These are phyloP conservation scores for Notodonta ziczac DNA, from an alignment of 2,888 invertebrate genomes.

Conservation along the genomic window DNA sequence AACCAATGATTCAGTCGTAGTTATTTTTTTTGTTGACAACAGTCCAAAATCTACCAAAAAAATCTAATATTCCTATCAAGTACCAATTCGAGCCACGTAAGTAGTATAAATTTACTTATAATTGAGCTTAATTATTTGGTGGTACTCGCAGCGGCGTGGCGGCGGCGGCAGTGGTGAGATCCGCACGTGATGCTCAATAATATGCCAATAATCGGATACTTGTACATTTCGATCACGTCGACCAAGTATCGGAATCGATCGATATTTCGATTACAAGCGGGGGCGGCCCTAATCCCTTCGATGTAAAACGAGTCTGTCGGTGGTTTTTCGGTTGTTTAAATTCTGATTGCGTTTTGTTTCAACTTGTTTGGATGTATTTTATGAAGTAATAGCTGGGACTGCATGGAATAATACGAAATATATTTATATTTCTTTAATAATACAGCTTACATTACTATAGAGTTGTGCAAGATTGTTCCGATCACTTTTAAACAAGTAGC, in stretches of 20 bases:
- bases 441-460: no score
- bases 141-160: not conserved
- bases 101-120: slow-evolving; percentile 2
- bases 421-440: no score
- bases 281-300: slow-evolving; percentile 5
- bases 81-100: not conserved
- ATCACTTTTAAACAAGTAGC: no score
- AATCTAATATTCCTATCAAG: not conserved
- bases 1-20: no score
- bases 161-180: not conserved
- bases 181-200: slow-evolving; percentile 3
- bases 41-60: not conserved
- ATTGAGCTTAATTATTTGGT: slow-evolving; percentile 1
- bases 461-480: no score
- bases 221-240: slow-evolving; percentile 7
- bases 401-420: not conserved
- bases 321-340: not conserved
- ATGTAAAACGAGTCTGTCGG: not conserved
- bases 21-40: no score
- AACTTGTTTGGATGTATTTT: not conserved
- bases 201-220: slow-evolving; percentile 6
- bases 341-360: not conserved
- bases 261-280: slow-evolving; percentile 5
- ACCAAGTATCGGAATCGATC: not conserved
- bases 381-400: no score